Base-by-base conservation (phyloP, 1,140 invertebrate species). In the Frieseomelitta varia region DNA sequence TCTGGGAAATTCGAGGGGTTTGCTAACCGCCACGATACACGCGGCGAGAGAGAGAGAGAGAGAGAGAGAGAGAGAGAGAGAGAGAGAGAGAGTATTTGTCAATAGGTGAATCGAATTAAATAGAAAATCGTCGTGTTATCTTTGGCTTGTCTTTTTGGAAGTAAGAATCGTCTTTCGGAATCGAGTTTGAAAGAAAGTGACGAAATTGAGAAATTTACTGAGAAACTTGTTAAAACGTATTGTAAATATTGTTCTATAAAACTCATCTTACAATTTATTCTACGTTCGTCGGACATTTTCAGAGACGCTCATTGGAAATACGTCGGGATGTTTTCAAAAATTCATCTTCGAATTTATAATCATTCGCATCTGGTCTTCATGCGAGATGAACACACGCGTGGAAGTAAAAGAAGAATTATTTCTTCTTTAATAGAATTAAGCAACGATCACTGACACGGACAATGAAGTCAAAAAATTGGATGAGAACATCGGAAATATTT, bases 1-100 rank as follows among this genome's bases (percentile, higher is more conserved):
- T 69, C 65, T 78, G 77, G 82, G 77, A 84, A 84, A 84, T 84
- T n/a, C 68, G 69, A n/a, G 47, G 76, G 56, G 39, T 47, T 72
- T 84, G 73, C 55, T 51, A 65, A 65, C 73, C 73, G 53, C 34
- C 12, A 27, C 74, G n/a, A 68, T 55, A 30, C 51, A 58, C 63
- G 12, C 34, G 34, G 73, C 12, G 12, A 6, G 19, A 73, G 24
- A 10, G 39, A 47, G 19, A 30, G 30, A 30, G 30, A 30, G 30
- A 30, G 30, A 30, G 30, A 30, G 30, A 30, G 30, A 30, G 30
- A 30, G 24, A 47, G 39, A 47, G 19, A 30, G 30, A 30, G 30
- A 30, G 30, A 30, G 30, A 30, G 30, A 30, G 24, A 47, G 39
- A 47, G 19, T 79, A 51, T 84, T 73, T 79, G 65, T 61, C 58